These are phyloP conservation scores for Caenorhabditis briggsae DNA, from an alignment of 1,140 invertebrate species.

Conservation along the genomic window DNA sequence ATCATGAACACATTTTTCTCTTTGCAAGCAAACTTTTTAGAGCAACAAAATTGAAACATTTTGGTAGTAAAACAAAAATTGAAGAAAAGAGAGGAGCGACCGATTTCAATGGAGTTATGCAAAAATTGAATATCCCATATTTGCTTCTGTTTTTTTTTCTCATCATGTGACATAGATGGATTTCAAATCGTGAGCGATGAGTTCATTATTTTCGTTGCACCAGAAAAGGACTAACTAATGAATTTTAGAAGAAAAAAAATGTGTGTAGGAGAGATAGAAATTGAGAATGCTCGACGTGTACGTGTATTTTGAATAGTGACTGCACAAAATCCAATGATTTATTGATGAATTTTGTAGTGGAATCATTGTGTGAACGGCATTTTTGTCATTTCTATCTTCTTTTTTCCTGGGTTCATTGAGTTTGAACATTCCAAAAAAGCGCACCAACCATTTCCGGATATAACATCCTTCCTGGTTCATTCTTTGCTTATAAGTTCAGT, in stretches of 20 bases:
- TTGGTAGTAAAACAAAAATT: neutral
- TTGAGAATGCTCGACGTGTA: neutral
- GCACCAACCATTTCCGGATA: conserved; percentile 21
- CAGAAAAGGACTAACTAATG: conserved; percentile 15
- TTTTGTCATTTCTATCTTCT: neutral
- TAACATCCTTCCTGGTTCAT: conserved; percentile 29
- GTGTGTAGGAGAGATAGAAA: neutral
- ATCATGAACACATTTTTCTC: neutral
- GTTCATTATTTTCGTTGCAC: conserved; percentile 28
- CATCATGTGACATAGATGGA: conserved; percentile 41
- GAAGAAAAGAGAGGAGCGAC: neutral
- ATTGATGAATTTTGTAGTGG: conserved; percentile 31
- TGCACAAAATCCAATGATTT: neutral
- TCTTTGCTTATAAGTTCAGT: neutral
- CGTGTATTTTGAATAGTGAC: conserved; percentile 28
- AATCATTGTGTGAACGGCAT: conserved; percentile 24
- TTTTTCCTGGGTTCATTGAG: no score
- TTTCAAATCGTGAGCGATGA: conserved; percentile 15
- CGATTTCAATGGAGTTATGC: conserved; percentile 34
- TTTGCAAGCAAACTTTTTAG: conserved; percentile 2
- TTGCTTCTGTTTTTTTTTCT: conserved; percentile 9
- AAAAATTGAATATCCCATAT: conserved; percentile 19
- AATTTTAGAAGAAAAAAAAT: neutral
- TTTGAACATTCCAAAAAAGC: neutral
- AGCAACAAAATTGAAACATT: conserved; percentile 15